Conservation (phyloP, 1,140 invertebrate genomes). For the Stegodyphus mimosarum region DNA sequence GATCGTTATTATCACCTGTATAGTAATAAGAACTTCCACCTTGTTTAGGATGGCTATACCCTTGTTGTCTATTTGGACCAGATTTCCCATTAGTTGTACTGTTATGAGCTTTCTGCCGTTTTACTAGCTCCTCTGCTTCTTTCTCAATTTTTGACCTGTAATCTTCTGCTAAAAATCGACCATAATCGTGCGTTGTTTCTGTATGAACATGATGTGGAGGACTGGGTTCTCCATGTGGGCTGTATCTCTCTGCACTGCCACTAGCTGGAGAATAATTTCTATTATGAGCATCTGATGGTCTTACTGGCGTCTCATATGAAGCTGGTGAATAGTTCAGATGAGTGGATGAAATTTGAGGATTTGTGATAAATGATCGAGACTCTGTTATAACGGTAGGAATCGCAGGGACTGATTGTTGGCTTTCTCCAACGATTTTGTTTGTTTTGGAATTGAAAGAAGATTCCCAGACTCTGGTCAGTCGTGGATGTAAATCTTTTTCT, state of each 20-base stretch:
- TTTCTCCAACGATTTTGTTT: too few species aligned
- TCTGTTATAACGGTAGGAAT: slow-evolving; percentile 1
- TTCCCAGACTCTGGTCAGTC: too few species aligned
- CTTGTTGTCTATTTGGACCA: not conserved
- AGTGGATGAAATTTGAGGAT: slow-evolving; percentile 12
- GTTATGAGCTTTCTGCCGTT: slow-evolving; percentile 2
- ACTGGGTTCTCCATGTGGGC: not conserved
- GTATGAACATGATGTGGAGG: not conserved
- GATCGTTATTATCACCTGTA: too few species aligned
- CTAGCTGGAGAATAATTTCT: slow-evolving; percentile 1
- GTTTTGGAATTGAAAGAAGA: too few species aligned
- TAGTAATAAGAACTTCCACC: too few species aligned
- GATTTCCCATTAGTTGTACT: not conserved
- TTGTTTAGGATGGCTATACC: too few species aligned
- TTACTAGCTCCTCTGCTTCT: slow-evolving; percentile 30
- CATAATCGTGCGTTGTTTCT: slow-evolving; percentile 20
- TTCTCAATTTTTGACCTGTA: slow-evolving; percentile 25
- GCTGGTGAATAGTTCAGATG: not conserved
- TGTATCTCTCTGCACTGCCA: not conserved
- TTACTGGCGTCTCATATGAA: not conserved
- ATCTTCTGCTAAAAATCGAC: slow-evolving; percentile 9
- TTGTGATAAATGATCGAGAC: slow-evolving; percentile 35
- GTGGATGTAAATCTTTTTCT: too few species aligned
- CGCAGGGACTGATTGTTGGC: too few species aligned
- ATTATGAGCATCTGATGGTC: not conserved